Conservation (phyloP, 2,113 vertebrate species). For the Psittacara wagleri region DNA sequence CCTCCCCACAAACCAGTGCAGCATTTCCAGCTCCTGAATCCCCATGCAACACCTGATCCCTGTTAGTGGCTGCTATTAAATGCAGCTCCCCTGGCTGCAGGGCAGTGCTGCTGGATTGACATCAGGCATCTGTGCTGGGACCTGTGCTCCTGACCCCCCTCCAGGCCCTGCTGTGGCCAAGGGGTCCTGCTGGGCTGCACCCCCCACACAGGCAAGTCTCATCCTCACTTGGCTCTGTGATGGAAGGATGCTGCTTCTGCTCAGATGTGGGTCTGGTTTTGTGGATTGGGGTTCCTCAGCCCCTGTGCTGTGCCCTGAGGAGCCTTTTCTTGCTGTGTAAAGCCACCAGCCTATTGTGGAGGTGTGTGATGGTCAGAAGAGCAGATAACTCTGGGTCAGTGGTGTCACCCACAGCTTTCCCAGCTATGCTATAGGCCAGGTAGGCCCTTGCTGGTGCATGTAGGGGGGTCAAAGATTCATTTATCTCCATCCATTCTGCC, state of each 20-base stretch:
- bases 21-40: background rate
- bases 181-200: background rate
- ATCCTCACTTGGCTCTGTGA: accelerated
- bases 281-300: background rate
- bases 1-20: background rate
- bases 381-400: background rate
- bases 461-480: background rate
- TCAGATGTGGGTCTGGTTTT: background rate
- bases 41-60: background rate
- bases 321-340: background rate
- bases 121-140: accelerated
- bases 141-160: background rate
- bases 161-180: background rate
- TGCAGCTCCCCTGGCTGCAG: background rate
- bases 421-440: background rate
- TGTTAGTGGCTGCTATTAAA: background rate
- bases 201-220: background rate
- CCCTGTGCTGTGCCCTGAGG: background rate
- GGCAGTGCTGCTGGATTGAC: background rate
- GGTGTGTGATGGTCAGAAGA: background rate
- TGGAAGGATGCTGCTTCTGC: background rate
- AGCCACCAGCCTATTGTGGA: background rate
- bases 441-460: accelerated
- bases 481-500: background rate
- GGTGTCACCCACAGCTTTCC: background rate